Evolutionary conservation across 2,888 invertebrate genomes (phyloP), one percentile per base, ranked within the genome.

Genomic region (Altica lythri): DNA sequence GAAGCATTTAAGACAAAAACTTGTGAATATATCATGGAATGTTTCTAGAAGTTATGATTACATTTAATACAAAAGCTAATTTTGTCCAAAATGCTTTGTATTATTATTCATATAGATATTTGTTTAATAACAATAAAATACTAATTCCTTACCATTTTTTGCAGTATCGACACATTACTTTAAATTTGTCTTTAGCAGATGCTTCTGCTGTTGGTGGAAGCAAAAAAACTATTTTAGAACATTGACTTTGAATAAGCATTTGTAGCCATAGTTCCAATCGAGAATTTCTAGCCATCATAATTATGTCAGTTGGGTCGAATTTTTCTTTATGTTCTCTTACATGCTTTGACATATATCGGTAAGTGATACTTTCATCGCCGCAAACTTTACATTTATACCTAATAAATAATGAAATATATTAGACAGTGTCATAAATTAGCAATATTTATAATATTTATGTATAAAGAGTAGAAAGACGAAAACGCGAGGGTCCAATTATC

Each of bases 321-420:
- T 42, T 16, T 13, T 54, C 34, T 51, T 58, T 84, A 40, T 79
- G 79, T 1, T 76, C 76, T 6, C 63, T 59, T 55, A 81, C 80
- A 66, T 87, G 86, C 1, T 80, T 80, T 16, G 76, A 71, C 13
- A 86, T 73, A 1, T 80, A 78, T 1, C 72, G 75, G 55, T 77
- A 79, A 62, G 82, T 83, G 59, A 83, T 81, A 1, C 82, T 81
- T 57, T 79, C 80, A 65, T 81, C 83, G 0, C 79, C 75, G 66
- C 87, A 87, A 1, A 77, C 68, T 12, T 75, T 77, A 65, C 86
- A 87, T 12, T 78, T 77, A 79, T 81, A 86, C 62, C 86, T 86
- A 68, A 27, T 70, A 68, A 60, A 58, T 74, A 67, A 32, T 18
- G 8, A 10, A 25, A 10, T 25, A 25, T 9, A 17, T 38, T 2